A percentile compares a stretch with the other conserved stretches of the same genome.
These are phyloP conservation scores for Drosophila tropicalis DNA, from an alignment of 1,140 invertebrate genomes.

Conservation along the genomic window DNA sequence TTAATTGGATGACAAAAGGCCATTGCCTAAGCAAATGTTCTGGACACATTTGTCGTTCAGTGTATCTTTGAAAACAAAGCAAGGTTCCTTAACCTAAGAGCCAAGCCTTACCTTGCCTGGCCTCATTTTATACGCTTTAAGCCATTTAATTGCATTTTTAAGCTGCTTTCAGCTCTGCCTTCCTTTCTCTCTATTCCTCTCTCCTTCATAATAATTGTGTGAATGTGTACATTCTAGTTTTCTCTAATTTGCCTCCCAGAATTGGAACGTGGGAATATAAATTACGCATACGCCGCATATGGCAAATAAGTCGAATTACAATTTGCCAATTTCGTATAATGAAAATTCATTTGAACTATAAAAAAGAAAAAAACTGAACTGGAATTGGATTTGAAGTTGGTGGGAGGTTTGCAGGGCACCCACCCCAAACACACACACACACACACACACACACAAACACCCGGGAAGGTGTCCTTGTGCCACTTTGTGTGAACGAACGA, in stretches of 20 bases:
- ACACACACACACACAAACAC: constrained; percentile 16
- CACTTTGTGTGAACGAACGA: constrained; percentile 42
- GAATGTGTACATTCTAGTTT: constrained; percentile 49
- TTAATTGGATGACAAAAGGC: no score
- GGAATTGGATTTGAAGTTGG: background rate
- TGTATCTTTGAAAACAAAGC: background rate
- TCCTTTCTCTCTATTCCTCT: background rate
- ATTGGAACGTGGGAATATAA: constrained; percentile 44
- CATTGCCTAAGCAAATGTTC: no score
- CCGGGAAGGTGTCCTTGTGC: constrained; percentile 65
- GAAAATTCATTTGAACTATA: constrained; percentile 71
- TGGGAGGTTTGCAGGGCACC: no score
- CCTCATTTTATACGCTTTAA: constrained; percentile 65
- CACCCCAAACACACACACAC: constrained; percentile 25
- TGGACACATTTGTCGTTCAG: background rate
- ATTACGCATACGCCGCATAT: constrained; percentile 59
- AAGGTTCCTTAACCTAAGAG: background rate
- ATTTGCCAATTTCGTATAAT: constrained; percentile 57
- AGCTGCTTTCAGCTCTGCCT: constrained; percentile 30
- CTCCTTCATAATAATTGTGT: constrained; percentile 24
- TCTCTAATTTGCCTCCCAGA: constrained; percentile 11
- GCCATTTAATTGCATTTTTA: constrained; percentile 71
- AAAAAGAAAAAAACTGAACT: constrained; percentile 40
- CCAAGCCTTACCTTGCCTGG: constrained; percentile 38
- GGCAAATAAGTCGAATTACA: constrained; percentile 50